Evolutionary conservation across 2,797 vertebrate genomes (phyloP).

Genomic region (Sylvia borin): DNA sequence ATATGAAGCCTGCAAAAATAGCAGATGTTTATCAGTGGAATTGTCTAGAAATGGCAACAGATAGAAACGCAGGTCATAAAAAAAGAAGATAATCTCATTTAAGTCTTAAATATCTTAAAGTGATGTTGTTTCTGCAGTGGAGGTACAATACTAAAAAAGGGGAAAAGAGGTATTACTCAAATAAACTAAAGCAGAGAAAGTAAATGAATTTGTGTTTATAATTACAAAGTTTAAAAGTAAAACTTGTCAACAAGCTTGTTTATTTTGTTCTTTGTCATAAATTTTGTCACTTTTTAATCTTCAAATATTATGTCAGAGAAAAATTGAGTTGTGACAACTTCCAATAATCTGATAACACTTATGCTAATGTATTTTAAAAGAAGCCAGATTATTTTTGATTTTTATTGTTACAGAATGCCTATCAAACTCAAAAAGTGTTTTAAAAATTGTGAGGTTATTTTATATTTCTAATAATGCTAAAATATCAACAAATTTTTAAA

Average conservation of each 20-base stretch:
- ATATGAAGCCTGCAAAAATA: conserved; percentile 63
- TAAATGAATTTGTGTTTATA: background rate
- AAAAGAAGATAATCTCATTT: conserved; percentile 21
- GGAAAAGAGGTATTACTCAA: background rate
- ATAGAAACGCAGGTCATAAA: conserved; percentile 61
- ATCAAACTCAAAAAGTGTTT: background rate
- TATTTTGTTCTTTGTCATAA: background rate
- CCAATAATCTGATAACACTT: background rate
- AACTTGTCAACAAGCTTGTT: background rate
- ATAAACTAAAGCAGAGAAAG: background rate
- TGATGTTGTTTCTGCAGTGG: background rate
- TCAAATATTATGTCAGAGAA: background rate
- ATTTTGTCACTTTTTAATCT: background rate
- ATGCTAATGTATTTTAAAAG: background rate
- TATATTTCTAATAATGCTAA: background rate
- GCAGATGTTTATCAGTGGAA: conserved; percentile 71
- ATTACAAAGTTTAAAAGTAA: background rate
- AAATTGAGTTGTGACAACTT: background rate
- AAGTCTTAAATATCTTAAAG: background rate
- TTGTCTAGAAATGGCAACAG: conserved; percentile 65
- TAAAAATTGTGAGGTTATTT: background rate
- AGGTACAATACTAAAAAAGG: background rate
- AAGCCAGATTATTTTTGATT: background rate
- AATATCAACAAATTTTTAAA: conserved; percentile 24
- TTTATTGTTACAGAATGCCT: background rate